Evolutionary conservation across 1,140 invertebrate species (phyloP).

Genomic region (Paralvinella palmiformis): DNA sequence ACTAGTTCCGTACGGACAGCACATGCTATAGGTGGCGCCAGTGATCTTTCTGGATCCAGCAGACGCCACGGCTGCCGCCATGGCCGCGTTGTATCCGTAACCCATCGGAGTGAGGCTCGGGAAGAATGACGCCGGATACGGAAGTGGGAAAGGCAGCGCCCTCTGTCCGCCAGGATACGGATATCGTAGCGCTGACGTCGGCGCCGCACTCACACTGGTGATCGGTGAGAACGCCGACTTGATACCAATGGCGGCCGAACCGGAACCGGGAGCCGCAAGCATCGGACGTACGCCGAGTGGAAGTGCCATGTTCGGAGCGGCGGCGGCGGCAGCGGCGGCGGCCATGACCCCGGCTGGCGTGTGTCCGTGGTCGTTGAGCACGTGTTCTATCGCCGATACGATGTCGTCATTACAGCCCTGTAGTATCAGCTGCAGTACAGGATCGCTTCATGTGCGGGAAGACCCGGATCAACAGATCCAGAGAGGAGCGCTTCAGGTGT

Average conservation of each 20-base stretch:
- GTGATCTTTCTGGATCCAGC: too few relatives aligned
- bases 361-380: conserved; percentile 29
- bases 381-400: conserved; percentile 79
- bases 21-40: too few relatives aligned
- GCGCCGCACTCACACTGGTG: conserved; percentile 20
- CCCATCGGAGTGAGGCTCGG: conserved; percentile 22
- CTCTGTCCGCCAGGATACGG: conserved; percentile 6
- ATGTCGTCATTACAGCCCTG: conserved; percentile 72
- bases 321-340: conserved; percentile 4
- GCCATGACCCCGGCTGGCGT: not conserved
- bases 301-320: conserved; percentile 5
- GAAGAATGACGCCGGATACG: conserved; percentile 29
- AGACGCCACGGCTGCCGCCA: conserved; percentile 21
- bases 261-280: conserved; percentile 16
- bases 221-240: conserved; percentile 43
- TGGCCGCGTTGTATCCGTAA: conserved; percentile 28
- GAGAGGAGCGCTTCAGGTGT: conserved; percentile 51
- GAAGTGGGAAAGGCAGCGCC: conserved; percentile 23
- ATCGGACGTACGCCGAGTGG: conserved; percentile 3
- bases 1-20: too few relatives aligned
- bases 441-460: conserved; percentile 76
- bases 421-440: conserved; percentile 75
- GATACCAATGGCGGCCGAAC: conserved; percentile 17
- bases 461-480: conserved; percentile 70
- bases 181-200: conserved; percentile 3